phyloP scores from a whole-genome alignment of 2,888 invertebrate genomes.

The Ennomos quercinarius region DNA sequence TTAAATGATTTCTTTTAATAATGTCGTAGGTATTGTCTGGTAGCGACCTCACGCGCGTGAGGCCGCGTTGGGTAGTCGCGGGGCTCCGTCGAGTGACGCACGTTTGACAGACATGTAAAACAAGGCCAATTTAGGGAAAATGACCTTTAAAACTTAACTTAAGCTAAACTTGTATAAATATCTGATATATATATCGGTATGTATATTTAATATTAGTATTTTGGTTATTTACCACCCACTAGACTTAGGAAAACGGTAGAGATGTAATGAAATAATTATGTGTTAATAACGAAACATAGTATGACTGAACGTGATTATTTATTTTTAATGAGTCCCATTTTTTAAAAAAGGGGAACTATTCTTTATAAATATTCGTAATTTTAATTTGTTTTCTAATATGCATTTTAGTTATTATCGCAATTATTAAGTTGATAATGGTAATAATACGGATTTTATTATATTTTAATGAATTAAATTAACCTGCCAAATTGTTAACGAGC shows the following conservation, averaged over 20 bases:
- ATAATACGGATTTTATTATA: constrained; percentile 76
- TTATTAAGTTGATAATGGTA: constrained; percentile 76
- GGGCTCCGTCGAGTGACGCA: constrained; percentile 53
- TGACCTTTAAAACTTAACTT: constrained; percentile 84
- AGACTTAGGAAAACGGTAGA: constrained; percentile 83
- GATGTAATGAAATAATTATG: constrained; percentile 82
- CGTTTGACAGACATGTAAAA: constrained; percentile 81
- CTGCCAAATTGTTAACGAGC: constrained; percentile 83
- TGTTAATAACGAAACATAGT: constrained; percentile 83
- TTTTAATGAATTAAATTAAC: constrained; percentile 79
- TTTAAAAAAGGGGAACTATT: constrained; percentile 71
- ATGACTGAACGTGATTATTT: constrained; percentile 82
- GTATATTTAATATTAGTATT: constrained; percentile 85
- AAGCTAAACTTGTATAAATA: constrained; percentile 85
- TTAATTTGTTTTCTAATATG: constrained; percentile 81
- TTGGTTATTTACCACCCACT: constrained; percentile 85
- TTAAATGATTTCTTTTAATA: constrained; percentile 80
- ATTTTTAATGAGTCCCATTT: constrained; percentile 78
- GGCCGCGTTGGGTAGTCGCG: constrained; percentile 33
- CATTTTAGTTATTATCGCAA: constrained; percentile 83
- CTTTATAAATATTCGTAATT: constrained; percentile 84
- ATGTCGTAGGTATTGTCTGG: constrained; percentile 50
- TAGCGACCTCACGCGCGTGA: constrained; percentile 15
- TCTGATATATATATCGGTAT: constrained; percentile 85
- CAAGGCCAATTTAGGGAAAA: constrained; percentile 83